Evolutionary conservation across 2,113 vertebrate genomes (phyloP).

Genomic region (Corythornis madagascariensis): DNA sequence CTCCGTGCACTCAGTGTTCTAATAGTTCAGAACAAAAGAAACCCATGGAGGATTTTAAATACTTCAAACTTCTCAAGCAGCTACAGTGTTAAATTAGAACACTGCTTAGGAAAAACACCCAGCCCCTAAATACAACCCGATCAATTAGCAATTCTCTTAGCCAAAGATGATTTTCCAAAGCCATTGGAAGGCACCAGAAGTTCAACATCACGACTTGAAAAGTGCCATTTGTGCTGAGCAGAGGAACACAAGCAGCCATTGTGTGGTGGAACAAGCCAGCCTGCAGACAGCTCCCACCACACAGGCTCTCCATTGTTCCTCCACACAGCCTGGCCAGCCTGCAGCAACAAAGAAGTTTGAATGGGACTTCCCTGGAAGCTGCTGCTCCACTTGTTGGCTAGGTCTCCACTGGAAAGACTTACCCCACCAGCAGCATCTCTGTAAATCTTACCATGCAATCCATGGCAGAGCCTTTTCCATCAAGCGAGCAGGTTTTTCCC

Average conservation of each 20-base stretch:
- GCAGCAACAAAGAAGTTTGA: neutral
- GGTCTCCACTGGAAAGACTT: neutral
- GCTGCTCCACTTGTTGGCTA: neutral
- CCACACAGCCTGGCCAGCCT: neutral
- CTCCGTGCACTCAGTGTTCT: neutral
- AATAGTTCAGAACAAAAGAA: neutral
- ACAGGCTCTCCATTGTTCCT: neutral
- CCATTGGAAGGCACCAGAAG: neutral
- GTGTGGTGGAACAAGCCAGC: neutral
- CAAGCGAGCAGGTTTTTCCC: neutral
- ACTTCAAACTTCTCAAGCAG: neutral
- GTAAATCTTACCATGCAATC: neutral
- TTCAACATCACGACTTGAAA: neutral
- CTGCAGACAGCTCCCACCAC: neutral
- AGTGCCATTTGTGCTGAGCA: neutral
- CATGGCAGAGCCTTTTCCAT: neutral
- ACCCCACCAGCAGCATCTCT: neutral
- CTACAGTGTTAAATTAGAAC: neutral
- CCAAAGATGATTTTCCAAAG: neutral
- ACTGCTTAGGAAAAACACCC: neutral
- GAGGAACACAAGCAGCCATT: neutral
- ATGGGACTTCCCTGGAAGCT: neutral
- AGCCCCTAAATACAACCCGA: neutral
- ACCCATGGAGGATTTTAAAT: neutral
- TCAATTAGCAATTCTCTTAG: neutral